A percentile compares a stretch with the other conserved stretches of the same genome.
Conservation (phyloP, 2,797 vertebrate species). For the Streptopelia turtur region DNA sequence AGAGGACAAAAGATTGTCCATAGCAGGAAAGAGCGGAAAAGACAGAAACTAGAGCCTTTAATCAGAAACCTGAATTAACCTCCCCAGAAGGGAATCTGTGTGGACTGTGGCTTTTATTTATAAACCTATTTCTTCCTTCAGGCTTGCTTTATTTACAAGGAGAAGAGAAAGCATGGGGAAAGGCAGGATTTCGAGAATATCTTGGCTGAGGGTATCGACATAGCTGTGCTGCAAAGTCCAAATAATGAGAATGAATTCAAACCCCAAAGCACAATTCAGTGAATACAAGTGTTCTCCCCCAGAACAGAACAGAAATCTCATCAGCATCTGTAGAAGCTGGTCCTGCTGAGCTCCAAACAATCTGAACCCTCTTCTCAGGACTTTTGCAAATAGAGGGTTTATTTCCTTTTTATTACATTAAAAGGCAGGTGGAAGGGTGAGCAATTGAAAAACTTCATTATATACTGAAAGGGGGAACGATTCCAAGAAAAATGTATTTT, state of each 20-base stretch:
- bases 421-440: background rate
- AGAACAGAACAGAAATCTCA: background rate
- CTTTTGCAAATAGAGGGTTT: slow-evolving; percentile 7
- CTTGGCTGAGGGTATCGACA: background rate
- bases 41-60: slow-evolving; percentile 22
- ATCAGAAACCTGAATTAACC: slow-evolving; percentile 48
- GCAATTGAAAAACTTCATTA: slow-evolving; percentile 31
- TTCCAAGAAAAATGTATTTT: slow-evolving; percentile 48
- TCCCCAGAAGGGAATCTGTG: slow-evolving; percentile 7
- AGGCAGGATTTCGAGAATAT: background rate
- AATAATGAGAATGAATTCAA: slow-evolving; percentile 15
- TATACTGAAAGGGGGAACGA: background rate
- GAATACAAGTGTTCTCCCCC: background rate
- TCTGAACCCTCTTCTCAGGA: background rate
- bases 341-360: background rate
- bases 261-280: background rate
- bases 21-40: slow-evolving; percentile 4
- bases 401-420: slow-evolving; percentile 3
- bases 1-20: slow-evolving; percentile 15
- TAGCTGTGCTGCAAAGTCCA: background rate
- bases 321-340: background rate
- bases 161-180: background rate
- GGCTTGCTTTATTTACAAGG: background rate
- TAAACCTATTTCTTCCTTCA: slow-evolving; percentile 15
- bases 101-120: slow-evolving; percentile 27